Evolutionary conservation across 2,888 invertebrate species (phyloP), one percentile per base, ranked within the genome.

Genomic region (Ypsolopha scabrella): DNA sequence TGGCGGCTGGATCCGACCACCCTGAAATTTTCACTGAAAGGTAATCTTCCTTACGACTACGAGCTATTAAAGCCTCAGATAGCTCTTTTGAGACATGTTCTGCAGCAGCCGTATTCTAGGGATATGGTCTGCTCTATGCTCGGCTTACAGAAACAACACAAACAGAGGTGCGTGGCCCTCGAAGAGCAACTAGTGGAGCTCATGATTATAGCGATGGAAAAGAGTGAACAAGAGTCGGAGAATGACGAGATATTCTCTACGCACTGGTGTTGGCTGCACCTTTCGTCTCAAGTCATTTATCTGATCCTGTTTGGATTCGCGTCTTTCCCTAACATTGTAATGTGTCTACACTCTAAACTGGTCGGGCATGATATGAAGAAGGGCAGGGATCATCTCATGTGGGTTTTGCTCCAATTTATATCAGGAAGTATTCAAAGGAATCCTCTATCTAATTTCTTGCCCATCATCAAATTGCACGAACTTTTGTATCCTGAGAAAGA

Each of bases 331-430:
- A 95, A 95, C 67, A 94, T 98, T 67, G 96, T 98, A 0, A 90
- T 94, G 85, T 93, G 95, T 0, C 87, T 98, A 37, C 94, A 96
- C 71, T 93, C 94, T 53, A 95, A 94, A 85, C 75, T 95, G 39
- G 89, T 92, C 44, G 92, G 92, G 7, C 88, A 93, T 59, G 95
- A 96, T 66, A 87, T 97, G 69, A 90, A 93, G 54, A 94, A 95
- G 75, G 97, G 98, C 0, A 88, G 99, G 48, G 98, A 98, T 78
- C 97, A 99, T 65, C 85, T 99, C n/a, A 99, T 99, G 98, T 99
- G 99, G 98, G 94, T 97, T 14, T 83, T 99, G 13, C 83, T 99
- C 44, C 99, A 99, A 80, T 98, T 97, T 67, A 96, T 99, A 62
- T 98, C 98, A 0, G 98, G 98, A 48, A 97, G 96, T 67, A 97